Evolutionary conservation across 2,888 invertebrate genomes (phyloP).

Genomic region (Aphidoletes aphidimyza): DNA sequence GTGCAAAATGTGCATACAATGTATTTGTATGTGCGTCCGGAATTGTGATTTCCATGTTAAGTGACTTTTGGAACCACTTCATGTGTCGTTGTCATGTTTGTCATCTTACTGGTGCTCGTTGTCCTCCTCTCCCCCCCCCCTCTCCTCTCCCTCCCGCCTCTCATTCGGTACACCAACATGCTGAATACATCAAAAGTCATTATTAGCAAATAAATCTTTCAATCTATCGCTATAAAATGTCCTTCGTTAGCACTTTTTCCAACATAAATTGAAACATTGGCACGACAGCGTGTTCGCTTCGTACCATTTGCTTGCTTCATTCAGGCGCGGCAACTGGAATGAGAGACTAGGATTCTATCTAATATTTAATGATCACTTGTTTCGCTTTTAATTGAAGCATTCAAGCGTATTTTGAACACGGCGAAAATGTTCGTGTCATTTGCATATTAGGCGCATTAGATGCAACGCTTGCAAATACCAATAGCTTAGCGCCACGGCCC

Average conservation of each 20-base stretch:
- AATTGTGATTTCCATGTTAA: constrained; percentile 15
- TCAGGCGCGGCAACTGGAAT: too few species aligned
- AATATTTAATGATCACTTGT: constrained; percentile 19
- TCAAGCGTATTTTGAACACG: not conserved
- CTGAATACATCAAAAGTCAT: constrained; percentile 18
- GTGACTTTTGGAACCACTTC: not conserved
- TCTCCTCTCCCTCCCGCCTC: too few species aligned
- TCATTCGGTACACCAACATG: not conserved
- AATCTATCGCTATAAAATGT: not conserved
- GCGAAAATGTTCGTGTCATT: not conserved
- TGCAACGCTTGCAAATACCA: not conserved
- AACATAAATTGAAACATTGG: not conserved
- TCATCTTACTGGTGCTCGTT: too few species aligned
- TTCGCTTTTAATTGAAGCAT: constrained; percentile 12
- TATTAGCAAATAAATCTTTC: constrained; percentile 43
- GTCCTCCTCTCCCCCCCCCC: too few species aligned
- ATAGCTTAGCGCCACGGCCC: too few species aligned
- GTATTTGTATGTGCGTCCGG: not conserved
- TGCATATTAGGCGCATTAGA: not conserved
- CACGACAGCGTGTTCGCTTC: not conserved
- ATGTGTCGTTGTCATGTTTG: constrained; percentile 30
- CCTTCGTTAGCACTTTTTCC: constrained; percentile 26
- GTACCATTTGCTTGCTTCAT: not conserved
- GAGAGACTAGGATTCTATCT: not conserved
- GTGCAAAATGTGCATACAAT: constrained; percentile 34